Percentiles rank a stretch among this genome's conserved stretches.
Evolutionary conservation across 2,113 vertebrate species (phyloP).

Genomic region (Phylloscopus trochilus): DNA sequence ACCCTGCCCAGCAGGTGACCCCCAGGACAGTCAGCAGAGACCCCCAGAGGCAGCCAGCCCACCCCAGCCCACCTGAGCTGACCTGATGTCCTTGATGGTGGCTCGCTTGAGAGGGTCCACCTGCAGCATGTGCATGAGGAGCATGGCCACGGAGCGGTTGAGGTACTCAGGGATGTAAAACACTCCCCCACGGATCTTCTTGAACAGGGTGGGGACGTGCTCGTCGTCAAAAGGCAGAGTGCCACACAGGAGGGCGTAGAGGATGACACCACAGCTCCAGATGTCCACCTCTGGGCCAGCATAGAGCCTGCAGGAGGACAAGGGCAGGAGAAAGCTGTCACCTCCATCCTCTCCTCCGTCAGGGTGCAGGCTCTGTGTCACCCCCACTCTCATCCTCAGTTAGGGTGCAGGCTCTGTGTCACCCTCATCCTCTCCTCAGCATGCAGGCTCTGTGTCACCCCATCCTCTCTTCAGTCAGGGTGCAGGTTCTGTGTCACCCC

Average conservation of each 20-base stretch:
- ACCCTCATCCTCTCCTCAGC: background rate
- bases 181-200: conserved; percentile 98
- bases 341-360: background rate
- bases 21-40: background rate
- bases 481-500: background rate
- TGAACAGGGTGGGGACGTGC: conserved; percentile 95
- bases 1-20: background rate
- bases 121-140: conserved; percentile 95
- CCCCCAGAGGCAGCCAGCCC: background rate
- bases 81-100: conserved; percentile 94
- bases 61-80: conserved; percentile 8
- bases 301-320: conserved; percentile 80
- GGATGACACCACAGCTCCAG: conserved; percentile 97
- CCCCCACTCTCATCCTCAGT: no score
- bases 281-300: conserved; percentile 98
- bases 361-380: background rate
- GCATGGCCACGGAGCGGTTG: conserved; percentile 88
- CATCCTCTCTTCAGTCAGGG: background rate
- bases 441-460: background rate
- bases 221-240: conserved; percentile 97
- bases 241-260: conserved; percentile 95
- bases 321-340: background rate
- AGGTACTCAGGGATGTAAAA: conserved; percentile 98
- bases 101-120: conserved; percentile 96
- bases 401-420: no score